Percentiles rank a stretch among this genome's conserved stretches.
Conservation (phyloP, 2,797 vertebrate genomes). For the Malurus splendens region DNA sequence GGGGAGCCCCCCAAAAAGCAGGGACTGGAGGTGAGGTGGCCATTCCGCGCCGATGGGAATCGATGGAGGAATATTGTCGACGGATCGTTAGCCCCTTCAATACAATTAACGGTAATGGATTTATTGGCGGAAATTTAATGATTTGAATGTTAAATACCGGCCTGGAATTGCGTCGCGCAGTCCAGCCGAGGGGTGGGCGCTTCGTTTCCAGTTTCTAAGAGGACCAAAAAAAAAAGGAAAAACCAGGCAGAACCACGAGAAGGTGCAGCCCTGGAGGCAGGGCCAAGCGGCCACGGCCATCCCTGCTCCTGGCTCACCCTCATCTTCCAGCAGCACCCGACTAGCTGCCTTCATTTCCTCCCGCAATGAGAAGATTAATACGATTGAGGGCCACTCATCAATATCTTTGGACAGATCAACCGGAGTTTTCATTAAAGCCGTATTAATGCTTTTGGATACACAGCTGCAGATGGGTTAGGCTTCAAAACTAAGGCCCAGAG, state of each 20-base stretch:
- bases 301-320: not conserved
- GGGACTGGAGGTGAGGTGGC: not conserved
- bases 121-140: conserved; percentile 65
- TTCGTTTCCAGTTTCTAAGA: not conserved
- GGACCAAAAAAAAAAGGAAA: not conserved
- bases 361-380: conserved; percentile 74
- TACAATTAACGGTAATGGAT: conserved; percentile 75
- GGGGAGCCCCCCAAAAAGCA: fast-evolving
- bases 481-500: conserved; percentile 1
- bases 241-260: not conserved
- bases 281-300: fast-evolving
- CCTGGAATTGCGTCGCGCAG: not conserved
- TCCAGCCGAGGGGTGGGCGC: fast-evolving
- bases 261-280: not conserved
- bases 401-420: conserved; percentile 79
- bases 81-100: conserved; percentile 63
- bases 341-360: conserved; percentile 67
- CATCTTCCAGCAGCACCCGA: conserved; percentile 46
- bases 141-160: conserved; percentile 56
- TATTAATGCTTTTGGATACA: conserved; percentile 73
- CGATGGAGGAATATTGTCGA: conserved; percentile 50
- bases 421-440: conserved; percentile 75
- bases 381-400: conserved; percentile 67
- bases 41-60: conserved; percentile 22
- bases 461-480: conserved; percentile 68